A percentile compares a stretch with the other conserved stretches of the same genome.
Conservation (phyloP, 1,140 invertebrate species). For the Lepidurus couesii region DNA sequence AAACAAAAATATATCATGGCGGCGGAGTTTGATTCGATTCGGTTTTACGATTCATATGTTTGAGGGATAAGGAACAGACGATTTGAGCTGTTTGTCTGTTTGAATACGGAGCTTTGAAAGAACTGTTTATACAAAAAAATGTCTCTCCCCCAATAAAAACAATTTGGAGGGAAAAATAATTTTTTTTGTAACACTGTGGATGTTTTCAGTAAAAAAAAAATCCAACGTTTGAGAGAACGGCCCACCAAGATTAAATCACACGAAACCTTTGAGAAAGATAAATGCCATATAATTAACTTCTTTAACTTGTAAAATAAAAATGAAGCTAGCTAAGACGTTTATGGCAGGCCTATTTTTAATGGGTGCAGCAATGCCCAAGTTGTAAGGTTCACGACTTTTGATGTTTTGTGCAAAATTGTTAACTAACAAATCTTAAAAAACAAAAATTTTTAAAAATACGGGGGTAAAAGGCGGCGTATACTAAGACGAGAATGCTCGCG, state of each 20-base stretch:
- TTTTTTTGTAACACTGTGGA: neutral
- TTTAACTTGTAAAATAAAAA: neutral
- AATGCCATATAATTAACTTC: too few relatives aligned
- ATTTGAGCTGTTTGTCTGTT: neutral
- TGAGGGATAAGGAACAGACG: neutral
- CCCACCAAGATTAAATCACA: neutral
- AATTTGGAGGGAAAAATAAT: neutral
- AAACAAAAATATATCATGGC: too few relatives aligned
- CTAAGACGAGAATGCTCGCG: constrained; percentile 11
- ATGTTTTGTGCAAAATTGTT: neutral
- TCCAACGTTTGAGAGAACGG: neutral
- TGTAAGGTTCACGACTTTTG: too few relatives aligned
- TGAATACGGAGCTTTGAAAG: neutral
- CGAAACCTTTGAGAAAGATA: too few relatives aligned
- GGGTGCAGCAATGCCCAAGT: constrained; percentile 7
- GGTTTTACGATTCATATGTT: neutral
- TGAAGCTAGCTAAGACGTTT: neutral
- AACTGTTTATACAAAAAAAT: neutral
- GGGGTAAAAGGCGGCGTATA: neutral
- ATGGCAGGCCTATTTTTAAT: neutral
- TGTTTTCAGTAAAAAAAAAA: neutral
- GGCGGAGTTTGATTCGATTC: too few relatives aligned
- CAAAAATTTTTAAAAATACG: neutral
- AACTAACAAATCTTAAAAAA: neutral
- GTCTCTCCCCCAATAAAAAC: neutral